phyloP scores from a whole-genome alignment of 2,888 invertebrate genomes.

The Caenorhabditis sulstoni region DNA sequence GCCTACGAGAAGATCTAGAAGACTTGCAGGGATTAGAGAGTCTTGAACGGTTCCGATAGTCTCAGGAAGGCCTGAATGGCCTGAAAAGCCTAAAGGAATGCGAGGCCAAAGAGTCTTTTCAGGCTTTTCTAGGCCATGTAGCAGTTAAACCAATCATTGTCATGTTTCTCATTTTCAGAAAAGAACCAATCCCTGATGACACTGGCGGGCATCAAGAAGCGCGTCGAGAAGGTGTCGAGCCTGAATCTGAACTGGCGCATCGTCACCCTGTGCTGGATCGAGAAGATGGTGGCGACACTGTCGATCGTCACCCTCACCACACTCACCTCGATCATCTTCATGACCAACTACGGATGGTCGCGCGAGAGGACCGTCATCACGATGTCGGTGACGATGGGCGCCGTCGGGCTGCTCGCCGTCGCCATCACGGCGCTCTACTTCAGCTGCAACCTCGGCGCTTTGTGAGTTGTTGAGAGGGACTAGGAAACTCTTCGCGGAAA shows the following conservation, averaged over 20 bases:
- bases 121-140: no score
- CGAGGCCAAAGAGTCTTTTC: no score
- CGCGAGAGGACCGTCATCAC: conserved; percentile 56
- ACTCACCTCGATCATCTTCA: conserved; percentile 56
- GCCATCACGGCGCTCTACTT: conserved; percentile 52
- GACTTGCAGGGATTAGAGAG: no score
- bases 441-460: conserved; percentile 48
- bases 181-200: conserved; percentile 44
- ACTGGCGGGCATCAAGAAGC: conserved; percentile 27
- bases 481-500: no score
- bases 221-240: conserved; percentile 39
- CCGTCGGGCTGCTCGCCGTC: conserved; percentile 62
- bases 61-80: no score
- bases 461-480: no score
- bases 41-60: no score
- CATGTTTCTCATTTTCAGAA: conserved; percentile 26
- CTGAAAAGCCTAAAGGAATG: no score
- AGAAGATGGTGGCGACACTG: conserved; percentile 59
- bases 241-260: conserved; percentile 63
- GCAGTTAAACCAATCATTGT: no score
- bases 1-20: no score
- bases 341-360: conserved; percentile 64
- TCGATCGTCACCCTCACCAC: conserved; percentile 63
- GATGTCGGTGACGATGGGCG: conserved; percentile 54
- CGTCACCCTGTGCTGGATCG: conserved; percentile 64